Evolutionary conservation across 2,113 vertebrate species (phyloP).

Genomic region (Himantopus leucocephalus): DNA sequence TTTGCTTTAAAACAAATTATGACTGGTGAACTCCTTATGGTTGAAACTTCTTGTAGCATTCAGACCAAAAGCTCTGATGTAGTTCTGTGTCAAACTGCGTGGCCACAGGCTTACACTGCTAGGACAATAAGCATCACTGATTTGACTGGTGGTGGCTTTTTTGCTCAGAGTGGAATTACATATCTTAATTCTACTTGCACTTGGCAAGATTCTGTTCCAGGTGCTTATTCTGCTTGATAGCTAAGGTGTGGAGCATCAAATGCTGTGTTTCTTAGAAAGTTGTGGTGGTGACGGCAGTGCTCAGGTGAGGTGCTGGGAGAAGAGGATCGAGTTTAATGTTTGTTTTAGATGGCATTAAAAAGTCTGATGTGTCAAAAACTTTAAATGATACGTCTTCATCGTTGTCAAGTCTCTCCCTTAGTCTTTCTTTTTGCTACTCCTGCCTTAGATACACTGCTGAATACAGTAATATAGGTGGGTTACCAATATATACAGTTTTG

Average conservation of each 20-base stretch:
- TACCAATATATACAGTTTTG: not conserved
- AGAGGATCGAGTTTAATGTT: accelerated
- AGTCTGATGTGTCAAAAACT: not conserved
- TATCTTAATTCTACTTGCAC: not conserved
- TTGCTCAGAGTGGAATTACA: not conserved
- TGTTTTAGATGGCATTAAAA: not conserved
- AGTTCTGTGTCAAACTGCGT: not conserved
- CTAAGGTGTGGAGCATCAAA: not conserved
- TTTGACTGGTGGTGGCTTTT: not conserved
- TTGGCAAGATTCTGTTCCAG: not conserved
- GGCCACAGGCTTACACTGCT: not conserved
- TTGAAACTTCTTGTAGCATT: not conserved
- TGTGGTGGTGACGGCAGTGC: not conserved
- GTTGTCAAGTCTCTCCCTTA: not conserved
- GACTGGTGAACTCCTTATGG: not conserved
- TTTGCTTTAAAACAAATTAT: not conserved
- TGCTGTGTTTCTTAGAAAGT: not conserved
- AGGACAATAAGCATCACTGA: not conserved
- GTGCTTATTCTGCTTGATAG: not conserved
- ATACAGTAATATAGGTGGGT: not conserved
- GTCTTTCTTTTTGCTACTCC: not conserved
- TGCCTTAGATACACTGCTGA: not conserved
- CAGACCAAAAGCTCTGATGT: not conserved
- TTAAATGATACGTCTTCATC: not conserved
- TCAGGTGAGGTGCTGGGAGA: not conserved